Percentiles rank a stretch among this genome's conserved stretches.
phyloP scores from a whole-genome alignment of 1,140 invertebrate genomes.

The Drosophila sucinea region DNA sequence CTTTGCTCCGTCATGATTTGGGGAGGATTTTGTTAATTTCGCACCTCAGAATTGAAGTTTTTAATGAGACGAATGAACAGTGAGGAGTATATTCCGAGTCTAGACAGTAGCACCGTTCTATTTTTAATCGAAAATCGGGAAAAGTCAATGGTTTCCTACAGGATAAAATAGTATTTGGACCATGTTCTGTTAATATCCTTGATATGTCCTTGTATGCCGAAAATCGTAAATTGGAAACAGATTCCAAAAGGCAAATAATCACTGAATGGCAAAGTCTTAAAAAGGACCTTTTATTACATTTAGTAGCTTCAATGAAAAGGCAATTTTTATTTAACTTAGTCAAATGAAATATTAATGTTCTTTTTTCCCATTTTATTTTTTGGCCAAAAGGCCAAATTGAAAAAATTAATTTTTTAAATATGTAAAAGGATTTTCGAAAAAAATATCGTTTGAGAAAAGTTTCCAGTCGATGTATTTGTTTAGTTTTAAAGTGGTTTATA shows the following conservation, averaged over 20 bases:
- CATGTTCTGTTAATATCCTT: background rate
- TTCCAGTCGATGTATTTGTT: no score
- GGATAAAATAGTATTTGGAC: background rate
- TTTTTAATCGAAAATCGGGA: background rate
- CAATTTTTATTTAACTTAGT: background rate
- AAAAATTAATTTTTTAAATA: no score
- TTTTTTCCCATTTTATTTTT: no score
- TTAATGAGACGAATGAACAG: background rate
- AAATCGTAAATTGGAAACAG: background rate
- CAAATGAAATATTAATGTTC: background rate
- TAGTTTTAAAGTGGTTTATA: no score
- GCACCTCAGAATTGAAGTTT: background rate
- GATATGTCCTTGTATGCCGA: background rate
- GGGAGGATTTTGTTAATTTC: background rate
- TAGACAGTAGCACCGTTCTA: background rate
- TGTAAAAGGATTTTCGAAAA: no score
- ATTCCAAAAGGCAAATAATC: background rate
- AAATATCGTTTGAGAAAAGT: no score
- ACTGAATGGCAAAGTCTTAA: background rate
- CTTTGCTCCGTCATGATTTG: background rate
- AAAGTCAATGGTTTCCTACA: background rate
- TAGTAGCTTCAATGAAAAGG: background rate
- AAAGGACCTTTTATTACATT: background rate
- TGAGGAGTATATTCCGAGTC: background rate
- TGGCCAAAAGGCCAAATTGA: no score